phyloP scores from a whole-genome alignment of 2,797 vertebrate genomes.

The Loriculus beryllinus region DNA sequence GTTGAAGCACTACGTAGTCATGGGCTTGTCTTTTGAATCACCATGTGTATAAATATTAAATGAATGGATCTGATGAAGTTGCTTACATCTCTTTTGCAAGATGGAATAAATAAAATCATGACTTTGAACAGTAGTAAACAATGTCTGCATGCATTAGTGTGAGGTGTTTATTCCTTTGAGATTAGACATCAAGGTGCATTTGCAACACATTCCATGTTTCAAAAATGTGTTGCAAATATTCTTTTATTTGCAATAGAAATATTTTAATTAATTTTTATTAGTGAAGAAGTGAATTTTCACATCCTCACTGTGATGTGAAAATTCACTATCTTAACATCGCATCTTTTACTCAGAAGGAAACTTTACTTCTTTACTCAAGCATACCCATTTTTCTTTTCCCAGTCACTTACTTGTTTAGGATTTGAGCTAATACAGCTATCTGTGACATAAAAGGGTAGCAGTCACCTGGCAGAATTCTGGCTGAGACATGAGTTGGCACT shows the following conservation, averaged over 20 bases:
- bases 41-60: conserved; percentile 13
- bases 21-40: neutral
- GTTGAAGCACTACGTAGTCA: neutral
- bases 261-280: neutral
- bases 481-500: neutral
- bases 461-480: neutral
- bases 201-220: neutral
- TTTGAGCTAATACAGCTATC: neutral
- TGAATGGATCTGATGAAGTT: neutral
- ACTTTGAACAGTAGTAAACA: conserved; percentile 41
- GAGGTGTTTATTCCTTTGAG: neutral
- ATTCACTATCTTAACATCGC: neutral
- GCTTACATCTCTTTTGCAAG: neutral
- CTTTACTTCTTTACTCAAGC: neutral
- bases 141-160: neutral
- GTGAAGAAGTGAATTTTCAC: neutral
- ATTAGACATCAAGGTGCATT: conserved; percentile 16
- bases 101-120: neutral
- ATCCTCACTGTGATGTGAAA: neutral
- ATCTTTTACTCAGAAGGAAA: neutral
- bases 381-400: neutral
- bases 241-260: neutral
- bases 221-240: neutral
- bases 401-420: neutral
- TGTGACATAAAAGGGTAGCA: neutral